A percentile compares a stretch with the other conserved stretches of the same genome.
These are phyloP conservation scores for Neodiprion lecontei DNA, from an alignment of 1,140 invertebrate genomes.

Conservation along the genomic window DNA sequence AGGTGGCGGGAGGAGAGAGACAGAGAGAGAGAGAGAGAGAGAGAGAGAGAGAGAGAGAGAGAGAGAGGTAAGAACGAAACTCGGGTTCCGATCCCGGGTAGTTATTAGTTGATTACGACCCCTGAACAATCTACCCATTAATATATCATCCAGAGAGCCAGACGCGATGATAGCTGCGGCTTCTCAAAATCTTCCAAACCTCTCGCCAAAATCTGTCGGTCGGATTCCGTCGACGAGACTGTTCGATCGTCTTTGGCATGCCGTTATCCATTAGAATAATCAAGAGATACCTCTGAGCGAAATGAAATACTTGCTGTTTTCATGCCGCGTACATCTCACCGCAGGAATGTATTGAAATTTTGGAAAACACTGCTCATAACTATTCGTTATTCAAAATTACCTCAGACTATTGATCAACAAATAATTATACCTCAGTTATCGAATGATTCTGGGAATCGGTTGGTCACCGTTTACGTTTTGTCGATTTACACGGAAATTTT, in stretches of 20 bases:
- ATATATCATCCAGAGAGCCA: neutral
- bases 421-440: no score
- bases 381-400: no score
- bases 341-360: no score
- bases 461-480: no score
- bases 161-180: neutral
- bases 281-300: no score
- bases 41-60: neutral
- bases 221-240: neutral
- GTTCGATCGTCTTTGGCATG: neutral
- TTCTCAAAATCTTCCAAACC: neutral
- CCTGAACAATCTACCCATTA: neutral
- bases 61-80: neutral
- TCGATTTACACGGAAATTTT: no score
- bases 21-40: neutral
- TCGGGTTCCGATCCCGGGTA: neutral
- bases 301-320: no score
- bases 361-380: no score
- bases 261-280: no score
- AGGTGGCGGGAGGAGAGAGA: neutral
- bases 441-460: no score
- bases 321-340: no score
- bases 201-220: neutral
- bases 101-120: conserved; percentile 7
- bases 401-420: no score